Evolutionary conservation across 1,140 invertebrate genomes (phyloP).

Genomic region (Drosophila nannoptera): DNA sequence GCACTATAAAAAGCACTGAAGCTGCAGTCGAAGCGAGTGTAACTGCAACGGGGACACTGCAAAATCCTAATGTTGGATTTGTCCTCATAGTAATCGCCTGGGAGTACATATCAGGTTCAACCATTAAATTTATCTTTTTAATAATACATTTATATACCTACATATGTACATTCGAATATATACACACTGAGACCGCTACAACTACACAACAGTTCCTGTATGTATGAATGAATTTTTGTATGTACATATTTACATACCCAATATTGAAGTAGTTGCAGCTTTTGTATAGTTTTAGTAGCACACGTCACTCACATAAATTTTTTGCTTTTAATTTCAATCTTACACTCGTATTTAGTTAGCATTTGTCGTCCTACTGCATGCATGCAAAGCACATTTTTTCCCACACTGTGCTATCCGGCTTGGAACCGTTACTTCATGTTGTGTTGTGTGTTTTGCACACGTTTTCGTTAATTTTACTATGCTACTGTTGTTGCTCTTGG

Average conservation of each 20-base stretch:
- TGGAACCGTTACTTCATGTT: conserved; percentile 64
- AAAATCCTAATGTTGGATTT: conserved; percentile 18
- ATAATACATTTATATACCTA: conserved; percentile 11
- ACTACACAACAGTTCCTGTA: conserved; percentile 4
- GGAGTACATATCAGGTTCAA: conserved; percentile 14
- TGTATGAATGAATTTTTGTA: conserved; percentile 2
- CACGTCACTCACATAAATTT: conserved; percentile 62
- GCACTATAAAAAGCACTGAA: conserved; percentile 44
- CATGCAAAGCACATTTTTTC: conserved; percentile 62
- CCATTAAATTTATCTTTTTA: conserved; percentile 26
- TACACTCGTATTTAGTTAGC: conserved; percentile 52
- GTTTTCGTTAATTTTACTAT: conserved; percentile 48
- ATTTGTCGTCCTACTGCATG: conserved; percentile 41
- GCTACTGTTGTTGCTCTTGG: conserved; percentile 26
- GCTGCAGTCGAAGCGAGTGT: conserved; percentile 42
- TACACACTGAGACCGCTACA: conserved; percentile 17
- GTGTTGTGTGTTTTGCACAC: conserved; percentile 50
- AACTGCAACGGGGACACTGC: conserved; percentile 25
- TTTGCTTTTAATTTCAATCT: conserved; percentile 62
- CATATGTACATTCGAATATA: neutral
- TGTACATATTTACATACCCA: conserved; percentile 48
- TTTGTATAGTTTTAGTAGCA: conserved; percentile 44
- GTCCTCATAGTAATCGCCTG: conserved; percentile 13
- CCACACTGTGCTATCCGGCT: conserved; percentile 49
- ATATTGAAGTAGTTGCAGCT: conserved; percentile 32